These are phyloP conservation scores for Masnerella sp. DNA, from an alignment of 2,888 invertebrate species.

Conservation along the genomic window DNA sequence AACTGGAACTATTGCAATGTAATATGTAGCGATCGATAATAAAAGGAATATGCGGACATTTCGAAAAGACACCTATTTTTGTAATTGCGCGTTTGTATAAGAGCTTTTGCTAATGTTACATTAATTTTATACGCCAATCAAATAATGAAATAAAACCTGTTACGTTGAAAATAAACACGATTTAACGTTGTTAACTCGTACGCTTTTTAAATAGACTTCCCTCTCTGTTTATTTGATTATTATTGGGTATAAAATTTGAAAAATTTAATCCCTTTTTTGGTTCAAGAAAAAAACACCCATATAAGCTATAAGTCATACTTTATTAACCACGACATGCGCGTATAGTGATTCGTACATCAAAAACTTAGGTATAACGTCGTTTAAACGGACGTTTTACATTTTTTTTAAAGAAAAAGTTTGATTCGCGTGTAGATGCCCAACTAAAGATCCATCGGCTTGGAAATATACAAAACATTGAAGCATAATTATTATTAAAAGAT, in stretches of 20 bases:
- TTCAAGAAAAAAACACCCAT: neutral
- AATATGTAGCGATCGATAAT: constrained; percentile 16
- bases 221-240: constrained; percentile 26
- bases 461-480: constrained; percentile 21
- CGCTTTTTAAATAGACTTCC: constrained; percentile 11
- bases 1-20: constrained; percentile 13
- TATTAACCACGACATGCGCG: constrained; percentile 39
- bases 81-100: constrained; percentile 22
- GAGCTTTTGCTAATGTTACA: constrained; percentile 17
- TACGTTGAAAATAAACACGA: constrained; percentile 23
- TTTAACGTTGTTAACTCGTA: constrained; percentile 15
- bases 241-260: constrained; percentile 29
- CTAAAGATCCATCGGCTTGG: neutral
- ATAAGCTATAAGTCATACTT: constrained; percentile 45
- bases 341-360: constrained; percentile 48
- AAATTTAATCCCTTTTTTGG: neutral
- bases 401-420: constrained; percentile 8
- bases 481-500: constrained; percentile 8
- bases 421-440: constrained; percentile 15
- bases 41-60: constrained; percentile 22
- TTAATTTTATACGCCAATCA: constrained; percentile 38
- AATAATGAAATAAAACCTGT: constrained; percentile 29
- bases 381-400: constrained; percentile 18
- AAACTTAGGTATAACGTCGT: constrained; percentile 35
- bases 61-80: constrained; percentile 21